Base-by-base conservation (phyloP, 2,113 vertebrate genomes). In the Triplophysa tibetana region DNA sequence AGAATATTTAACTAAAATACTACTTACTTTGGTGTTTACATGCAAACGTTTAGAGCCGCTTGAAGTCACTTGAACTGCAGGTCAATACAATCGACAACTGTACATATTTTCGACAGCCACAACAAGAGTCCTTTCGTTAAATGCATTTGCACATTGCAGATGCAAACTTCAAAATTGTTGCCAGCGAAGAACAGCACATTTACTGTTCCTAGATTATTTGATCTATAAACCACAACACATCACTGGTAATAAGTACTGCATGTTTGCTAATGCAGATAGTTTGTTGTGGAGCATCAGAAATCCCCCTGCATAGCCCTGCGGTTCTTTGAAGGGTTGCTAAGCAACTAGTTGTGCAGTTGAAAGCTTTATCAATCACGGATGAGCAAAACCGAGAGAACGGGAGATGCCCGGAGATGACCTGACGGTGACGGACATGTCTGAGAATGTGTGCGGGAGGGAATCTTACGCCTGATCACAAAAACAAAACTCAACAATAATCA, bases 271-370 rank as follows among this genome's bases (percentile, higher is more conserved):
- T 33, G 70, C 56, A 9, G 48, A 50, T 64, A 81, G 62, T 81
- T 84, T 68, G 68, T 75, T 83, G 19, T 74, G 75, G 14, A 38
- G 48, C 21, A 12, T 70, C 48, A 12, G n/a, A 81, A 54, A 74
- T 81, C 79, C 26, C 60, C 64, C 67, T 79, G 85, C 79, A 81
- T 75, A n/a, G 73, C 72, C 65, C 79, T 78, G 79, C 79, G 60
- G 79, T 75, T 79, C 75, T 85, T 85, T 80, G 68, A 73, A 79
- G 82, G 73, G 85, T 87, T 87, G 85, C 85, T 85, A 83, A 87
- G 85, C 85, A 87, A 87, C 85, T 85, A 83, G 77, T 83, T 81
- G 58, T 77, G 82, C 72, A 45, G 58, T 84, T 75, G 82, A 63
- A 60, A 81, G n/a, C 78, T 67, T 70, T 80, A 83, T 77, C 80